These are phyloP conservation scores for Eulemur albifrons DNA, from an alignment of 2,797 vertebrate species.

Conservation along the genomic window DNA sequence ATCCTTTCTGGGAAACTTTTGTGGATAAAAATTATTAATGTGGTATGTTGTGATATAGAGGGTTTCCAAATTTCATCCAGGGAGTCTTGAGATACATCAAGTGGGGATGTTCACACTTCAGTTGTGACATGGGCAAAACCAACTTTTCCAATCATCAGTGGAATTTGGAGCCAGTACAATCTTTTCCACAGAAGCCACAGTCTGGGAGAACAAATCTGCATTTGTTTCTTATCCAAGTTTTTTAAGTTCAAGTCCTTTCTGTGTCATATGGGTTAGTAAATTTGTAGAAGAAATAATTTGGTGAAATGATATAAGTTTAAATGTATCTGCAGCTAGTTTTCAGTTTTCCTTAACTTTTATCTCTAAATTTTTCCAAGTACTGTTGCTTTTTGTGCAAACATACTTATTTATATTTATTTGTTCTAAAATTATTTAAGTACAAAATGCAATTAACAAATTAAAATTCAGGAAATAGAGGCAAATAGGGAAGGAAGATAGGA, in stretches of 20 bases:
- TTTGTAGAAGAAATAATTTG: neutral
- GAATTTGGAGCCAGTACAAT: neutral
- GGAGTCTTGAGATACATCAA: neutral
- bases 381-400: neutral
- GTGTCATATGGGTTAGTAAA: neutral
- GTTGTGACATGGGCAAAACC: neutral
- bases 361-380: neutral
- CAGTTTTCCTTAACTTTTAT: neutral
- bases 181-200: neutral
- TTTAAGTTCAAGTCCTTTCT: neutral
- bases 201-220: neutral
- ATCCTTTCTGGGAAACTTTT: neutral
- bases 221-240: neutral
- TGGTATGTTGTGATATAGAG: neutral
- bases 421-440: neutral
- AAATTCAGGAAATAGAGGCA: neutral
- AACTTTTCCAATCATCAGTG: too few relatives aligned
- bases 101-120: neutral
- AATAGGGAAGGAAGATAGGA: neutral
- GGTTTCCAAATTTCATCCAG: neutral
- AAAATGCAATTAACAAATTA: neutral
- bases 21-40: neutral
- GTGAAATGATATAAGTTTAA: neutral
- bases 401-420: neutral
- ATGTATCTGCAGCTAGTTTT: neutral